Base-by-base conservation (phyloP, 2,888 invertebrate genomes). In the Catocala nupta region DNA sequence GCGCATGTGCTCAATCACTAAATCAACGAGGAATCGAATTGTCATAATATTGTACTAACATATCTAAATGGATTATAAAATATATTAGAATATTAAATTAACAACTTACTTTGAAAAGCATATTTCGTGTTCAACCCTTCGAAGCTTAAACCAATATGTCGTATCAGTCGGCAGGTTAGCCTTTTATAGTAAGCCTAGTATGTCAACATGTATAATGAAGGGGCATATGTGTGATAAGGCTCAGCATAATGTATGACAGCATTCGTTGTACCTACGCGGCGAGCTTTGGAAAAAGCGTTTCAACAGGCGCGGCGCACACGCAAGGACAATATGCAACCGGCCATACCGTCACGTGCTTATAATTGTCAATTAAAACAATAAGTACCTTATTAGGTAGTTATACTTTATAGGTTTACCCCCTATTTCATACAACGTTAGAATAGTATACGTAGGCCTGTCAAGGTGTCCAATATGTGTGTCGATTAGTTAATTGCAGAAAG, bases 41-140 rank as follows among this genome's bases (percentile, higher is more conserved):
- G 16, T 25, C 25, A 3, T 3, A 25, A 25, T 25, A 25, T 25
- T 25, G 25, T 25, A 25, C 25, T 25, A 25, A 25, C 25, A 25
- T 25, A 25, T 25, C 25, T 25, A 25, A 25, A 25, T 25, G 25
- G 25, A 25, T 25, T 25, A 25, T 25, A 25, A 25, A 25, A 25
- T 25, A 25, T 25, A 25, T 25, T 25, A 25, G 25, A 25, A 25
- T 25, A 25, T 25, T 25, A 25, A 58, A 62, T 54, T 60, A 33
- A 39, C 39, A 64, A 86, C 91, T 92, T 81, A 93, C 93, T 90
- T 92, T 91, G 65, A 87, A 56, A 78, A 91, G 78, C 90, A 91
- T 93, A 72, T 79, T 89, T 83, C 73, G 77, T 81, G 81, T 84
- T 81, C 61, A 77, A 84, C 77, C 79, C 84, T 78, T 75, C 78